These are phyloP conservation scores for Melanostoma mellinum DNA, from an alignment of 2,888 invertebrate genomes.

Conservation along the genomic window DNA sequence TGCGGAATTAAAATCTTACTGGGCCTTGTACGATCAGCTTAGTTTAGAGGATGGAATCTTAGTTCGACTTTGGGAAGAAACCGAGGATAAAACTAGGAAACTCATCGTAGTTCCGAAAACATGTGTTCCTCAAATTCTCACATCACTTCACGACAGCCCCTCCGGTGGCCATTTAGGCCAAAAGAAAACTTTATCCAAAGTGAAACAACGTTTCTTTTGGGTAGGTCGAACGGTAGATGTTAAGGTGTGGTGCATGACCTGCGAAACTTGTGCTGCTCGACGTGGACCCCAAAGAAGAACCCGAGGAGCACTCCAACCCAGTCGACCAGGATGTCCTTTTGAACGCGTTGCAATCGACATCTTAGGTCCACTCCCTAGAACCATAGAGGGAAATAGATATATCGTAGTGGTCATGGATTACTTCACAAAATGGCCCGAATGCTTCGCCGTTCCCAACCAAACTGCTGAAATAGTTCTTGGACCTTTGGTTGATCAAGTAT, in stretches of 20 bases:
- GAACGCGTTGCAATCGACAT: conserved; percentile 2
- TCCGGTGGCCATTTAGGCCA: conserved; percentile 17
- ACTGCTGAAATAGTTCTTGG: conserved; percentile 48
- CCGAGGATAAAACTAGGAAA: background rate
- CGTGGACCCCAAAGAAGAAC: background rate
- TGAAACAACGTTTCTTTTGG: conserved; percentile 18
- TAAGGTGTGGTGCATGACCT: background rate
- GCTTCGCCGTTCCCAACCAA: conserved; percentile 51
- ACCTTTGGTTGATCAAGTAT: conserved; percentile 29
- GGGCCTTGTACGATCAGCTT: background rate
- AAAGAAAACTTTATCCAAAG: conserved; percentile 21
- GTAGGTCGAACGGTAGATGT: conserved; percentile 1
- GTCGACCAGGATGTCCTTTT: background rate
- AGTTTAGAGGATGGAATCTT: conserved; percentile 1
- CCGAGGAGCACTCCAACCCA: background rate
- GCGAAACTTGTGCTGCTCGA: background rate
- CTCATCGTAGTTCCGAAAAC: background rate
- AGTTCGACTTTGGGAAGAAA: background rate
- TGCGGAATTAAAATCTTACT: background rate
- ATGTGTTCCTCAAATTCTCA: background rate
- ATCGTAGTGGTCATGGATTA: conserved; percentile 65
- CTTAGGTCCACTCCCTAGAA: background rate
- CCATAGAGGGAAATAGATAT: background rate
- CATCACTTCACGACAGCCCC: background rate
- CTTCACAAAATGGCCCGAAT: conserved; percentile 69